phyloP scores from a whole-genome alignment of 1,140 invertebrate genomes.

The Penaeus chinensis region DNA sequence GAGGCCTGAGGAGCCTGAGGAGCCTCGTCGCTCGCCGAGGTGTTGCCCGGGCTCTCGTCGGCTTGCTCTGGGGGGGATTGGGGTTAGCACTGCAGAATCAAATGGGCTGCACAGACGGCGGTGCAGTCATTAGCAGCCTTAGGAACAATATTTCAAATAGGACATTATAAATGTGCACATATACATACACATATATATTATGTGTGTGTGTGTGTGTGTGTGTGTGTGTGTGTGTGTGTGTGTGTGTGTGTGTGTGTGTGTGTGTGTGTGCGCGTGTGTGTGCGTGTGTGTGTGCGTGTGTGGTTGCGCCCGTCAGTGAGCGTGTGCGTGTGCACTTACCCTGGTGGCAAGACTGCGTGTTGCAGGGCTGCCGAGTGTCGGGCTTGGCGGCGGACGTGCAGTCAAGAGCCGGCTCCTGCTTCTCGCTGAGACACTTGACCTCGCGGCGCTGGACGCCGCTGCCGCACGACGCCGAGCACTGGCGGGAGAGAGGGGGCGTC shows the following conservation, averaged over 20 bases:
- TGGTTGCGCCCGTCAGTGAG: too few species aligned
- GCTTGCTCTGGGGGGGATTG: constrained; percentile 39
- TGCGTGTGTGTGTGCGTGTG: too few species aligned
- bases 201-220: too few species aligned
- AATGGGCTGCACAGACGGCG: too few species aligned
- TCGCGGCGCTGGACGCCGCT: constrained; percentile 75
- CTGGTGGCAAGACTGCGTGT: constrained; percentile 73
- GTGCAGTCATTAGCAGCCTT: too few species aligned
- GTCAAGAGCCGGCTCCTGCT: constrained; percentile 68
- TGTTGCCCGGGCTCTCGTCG: constrained; percentile 46
- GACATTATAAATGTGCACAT: too few species aligned
- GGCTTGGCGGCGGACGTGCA: constrained; percentile 74
- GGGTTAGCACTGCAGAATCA: background rate
- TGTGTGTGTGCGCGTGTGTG: too few species aligned
- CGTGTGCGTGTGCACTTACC: background rate
- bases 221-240: too few species aligned
- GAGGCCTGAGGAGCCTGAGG: background rate
- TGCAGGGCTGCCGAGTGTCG: constrained; percentile 73
- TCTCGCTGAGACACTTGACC: constrained; percentile 73
- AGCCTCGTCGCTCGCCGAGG: background rate
- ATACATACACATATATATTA: too few species aligned
- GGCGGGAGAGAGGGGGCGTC: constrained; percentile 24
- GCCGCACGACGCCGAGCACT: constrained; percentile 73
- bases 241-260: too few species aligned
- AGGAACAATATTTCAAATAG: too few species aligned